Conservation (phyloP, 1,140 invertebrate genomes). For the Aleiodes sp. region DNA sequence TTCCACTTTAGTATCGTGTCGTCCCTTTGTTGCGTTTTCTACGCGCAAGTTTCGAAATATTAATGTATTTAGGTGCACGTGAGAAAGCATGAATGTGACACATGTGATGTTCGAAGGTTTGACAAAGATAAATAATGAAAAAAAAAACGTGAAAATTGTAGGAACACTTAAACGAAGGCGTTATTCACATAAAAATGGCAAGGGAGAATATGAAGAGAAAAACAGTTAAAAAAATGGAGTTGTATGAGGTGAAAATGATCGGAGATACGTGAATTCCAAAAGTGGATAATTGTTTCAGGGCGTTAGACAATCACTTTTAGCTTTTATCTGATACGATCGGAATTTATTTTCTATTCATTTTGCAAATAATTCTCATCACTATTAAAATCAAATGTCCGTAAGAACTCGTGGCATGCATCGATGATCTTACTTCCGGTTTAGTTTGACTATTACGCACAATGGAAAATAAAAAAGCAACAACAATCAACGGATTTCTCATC, state of each 20-base stretch:
- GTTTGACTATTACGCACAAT: not conserved
- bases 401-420: slow-evolving; percentile 1
- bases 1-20: not conserved
- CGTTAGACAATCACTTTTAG: not conserved
- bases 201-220: not conserved
- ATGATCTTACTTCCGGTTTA: not conserved
- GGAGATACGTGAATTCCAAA: slow-evolving; percentile 2
- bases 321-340: not conserved
- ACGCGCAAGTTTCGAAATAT: not conserved
- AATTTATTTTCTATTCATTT: slow-evolving; percentile 9
- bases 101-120: not conserved
- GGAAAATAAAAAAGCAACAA: not conserved
- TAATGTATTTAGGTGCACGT: not conserved
- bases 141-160: not conserved
- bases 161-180: not conserved
- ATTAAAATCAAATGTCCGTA: not conserved
- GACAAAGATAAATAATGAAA: not conserved
- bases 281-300: slow-evolving; percentile 5
- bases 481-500: too few relatives aligned
- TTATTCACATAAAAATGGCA: not conserved
- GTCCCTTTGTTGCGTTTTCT: slow-evolving; percentile 6
- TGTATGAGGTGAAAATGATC: not conserved
- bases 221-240: not conserved
- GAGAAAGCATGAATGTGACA: not conserved
- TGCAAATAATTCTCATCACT: not conserved